A percentile compares a stretch with the other conserved stretches of the same genome.
Conservation (phyloP, 2,797 vertebrate genomes). For the Apogon talboti region DNA sequence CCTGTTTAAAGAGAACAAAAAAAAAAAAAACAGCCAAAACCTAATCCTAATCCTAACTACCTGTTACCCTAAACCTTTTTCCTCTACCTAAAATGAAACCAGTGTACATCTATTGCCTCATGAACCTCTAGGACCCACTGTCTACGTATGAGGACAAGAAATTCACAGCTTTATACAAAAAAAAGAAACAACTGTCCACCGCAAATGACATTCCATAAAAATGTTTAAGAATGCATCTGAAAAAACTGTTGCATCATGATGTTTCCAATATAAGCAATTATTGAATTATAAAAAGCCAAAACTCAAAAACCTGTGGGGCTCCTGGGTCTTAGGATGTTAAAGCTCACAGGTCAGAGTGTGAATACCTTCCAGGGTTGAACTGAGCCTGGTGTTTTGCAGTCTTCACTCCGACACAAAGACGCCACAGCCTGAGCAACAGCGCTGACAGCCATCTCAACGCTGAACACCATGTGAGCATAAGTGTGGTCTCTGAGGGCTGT, state of each 20-base stretch:
- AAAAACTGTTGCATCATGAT: too few species aligned
- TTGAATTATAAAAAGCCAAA: too few species aligned
- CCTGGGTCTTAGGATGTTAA: too few species aligned
- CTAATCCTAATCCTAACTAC: neutral
- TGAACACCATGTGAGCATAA: slow-evolving; percentile 77
- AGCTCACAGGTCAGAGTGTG: neutral
- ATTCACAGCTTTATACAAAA: too few species aligned
- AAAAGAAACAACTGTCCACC: too few species aligned
- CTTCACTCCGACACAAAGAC: slow-evolving; percentile 77
- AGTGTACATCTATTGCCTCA: neutral
- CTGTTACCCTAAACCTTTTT: neutral
- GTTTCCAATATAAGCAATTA: too few species aligned
- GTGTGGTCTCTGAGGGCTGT: slow-evolving; percentile 52
- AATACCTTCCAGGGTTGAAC: slow-evolving; percentile 89
- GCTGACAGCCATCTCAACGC: slow-evolving; percentile 86
- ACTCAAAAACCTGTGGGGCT: too few species aligned
- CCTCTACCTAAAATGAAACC: neutral
- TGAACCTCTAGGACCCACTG: too few species aligned
- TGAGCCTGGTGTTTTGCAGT: slow-evolving; percentile 79
- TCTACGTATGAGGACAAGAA: too few species aligned
- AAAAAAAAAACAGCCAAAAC: neutral
- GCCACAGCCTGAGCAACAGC: slow-evolving; percentile 85
- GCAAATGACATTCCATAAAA: too few species aligned
- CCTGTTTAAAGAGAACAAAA: neutral
- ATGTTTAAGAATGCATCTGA: too few species aligned